A percentile compares a stretch with the other conserved stretches of the same genome.
Conservation (phyloP, 1,140 invertebrate genomes). For the Zaprionus capensis region DNA sequence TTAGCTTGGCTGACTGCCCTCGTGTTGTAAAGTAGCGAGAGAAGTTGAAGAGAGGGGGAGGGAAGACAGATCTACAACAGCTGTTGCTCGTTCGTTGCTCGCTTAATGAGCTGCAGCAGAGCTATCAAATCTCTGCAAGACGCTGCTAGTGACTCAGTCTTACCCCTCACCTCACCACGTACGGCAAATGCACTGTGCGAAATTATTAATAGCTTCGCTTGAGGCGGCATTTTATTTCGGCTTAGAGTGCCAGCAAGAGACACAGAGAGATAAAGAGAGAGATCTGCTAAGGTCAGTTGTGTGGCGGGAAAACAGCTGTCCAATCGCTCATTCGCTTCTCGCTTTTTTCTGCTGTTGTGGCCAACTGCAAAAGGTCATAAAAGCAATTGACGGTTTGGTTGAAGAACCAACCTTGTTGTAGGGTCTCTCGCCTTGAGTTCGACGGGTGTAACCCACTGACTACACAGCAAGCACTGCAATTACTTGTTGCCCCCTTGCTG, state of each 20-base stretch:
- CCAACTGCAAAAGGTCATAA: constrained; percentile 65
- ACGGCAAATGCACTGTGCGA: constrained; percentile 60
- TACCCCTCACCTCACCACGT: background rate
- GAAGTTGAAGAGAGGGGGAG: constrained; percentile 1
- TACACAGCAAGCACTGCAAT: constrained; percentile 19
- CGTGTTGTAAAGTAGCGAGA: constrained; percentile 24
- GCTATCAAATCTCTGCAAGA: constrained; percentile 45
- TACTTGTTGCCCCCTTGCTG: constrained; percentile 13
- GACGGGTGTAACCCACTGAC: constrained; percentile 55
- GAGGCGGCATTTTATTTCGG: constrained; percentile 37
- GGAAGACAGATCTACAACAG: constrained; percentile 16
- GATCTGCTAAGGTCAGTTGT: constrained; percentile 70
- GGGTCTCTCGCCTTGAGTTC: constrained; percentile 53
- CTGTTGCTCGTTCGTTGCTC: constrained; percentile 59
- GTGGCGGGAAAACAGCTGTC: constrained; percentile 57
- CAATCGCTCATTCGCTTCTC: constrained; percentile 6
- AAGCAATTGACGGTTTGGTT: constrained; percentile 57
- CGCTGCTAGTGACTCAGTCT: constrained; percentile 8
- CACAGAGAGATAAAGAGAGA: background rate
- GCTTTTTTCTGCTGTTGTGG: constrained; percentile 26
- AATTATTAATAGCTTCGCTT: constrained; percentile 66
- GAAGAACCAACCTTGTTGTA: constrained; percentile 65
- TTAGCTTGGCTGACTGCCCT: constrained; percentile 44
- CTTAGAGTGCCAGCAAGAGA: background rate
- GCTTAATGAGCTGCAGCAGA: constrained; percentile 76